Evolutionary conservation across 2,888 invertebrate species (phyloP).

Genomic region (Diaphora mendica): DNA sequence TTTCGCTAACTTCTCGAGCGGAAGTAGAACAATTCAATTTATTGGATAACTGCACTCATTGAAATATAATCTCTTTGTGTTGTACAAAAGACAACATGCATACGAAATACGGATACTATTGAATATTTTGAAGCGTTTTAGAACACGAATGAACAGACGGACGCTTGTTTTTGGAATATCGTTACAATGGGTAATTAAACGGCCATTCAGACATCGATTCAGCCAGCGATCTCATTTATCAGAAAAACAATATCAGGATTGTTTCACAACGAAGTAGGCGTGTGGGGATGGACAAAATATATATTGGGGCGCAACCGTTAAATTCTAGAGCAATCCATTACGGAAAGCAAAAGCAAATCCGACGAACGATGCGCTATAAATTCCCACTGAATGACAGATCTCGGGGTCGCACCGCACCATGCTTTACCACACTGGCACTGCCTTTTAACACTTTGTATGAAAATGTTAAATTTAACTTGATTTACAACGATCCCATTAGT

Average conservation of each 20-base stretch:
- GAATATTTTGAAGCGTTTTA: neutral
- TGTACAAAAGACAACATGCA: neutral
- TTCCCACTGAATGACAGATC: constrained; percentile 65
- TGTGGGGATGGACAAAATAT: constrained; percentile 55
- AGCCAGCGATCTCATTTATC: constrained; percentile 42
- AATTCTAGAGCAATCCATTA: constrained; percentile 64
- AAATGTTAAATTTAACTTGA: constrained; percentile 64
- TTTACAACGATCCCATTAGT: constrained; percentile 56
- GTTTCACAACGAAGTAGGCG: constrained; percentile 52
- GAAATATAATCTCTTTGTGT: constrained; percentile 25
- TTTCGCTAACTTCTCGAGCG: constrained; percentile 39
- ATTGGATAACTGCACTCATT: constrained; percentile 25
- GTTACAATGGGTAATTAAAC: constrained; percentile 25
- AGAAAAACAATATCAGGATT: constrained; percentile 49
- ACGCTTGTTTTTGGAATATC: constrained; percentile 22
- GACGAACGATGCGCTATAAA: constrained; percentile 67
- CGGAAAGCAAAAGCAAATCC: constrained; percentile 61
- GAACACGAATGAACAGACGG: neutral
- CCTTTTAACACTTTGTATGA: constrained; percentile 65
- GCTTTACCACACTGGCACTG: constrained; percentile 45
- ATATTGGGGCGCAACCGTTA: constrained; percentile 44
- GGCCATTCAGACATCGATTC: constrained; percentile 42
- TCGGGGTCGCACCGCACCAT: constrained; percentile 46
- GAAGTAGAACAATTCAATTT: constrained; percentile 38
- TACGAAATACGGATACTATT: neutral